Evolutionary conservation across 2,888 invertebrate genomes (phyloP), one percentile per base, ranked within the genome.

Genomic region (Brachycybe producta): DNA sequence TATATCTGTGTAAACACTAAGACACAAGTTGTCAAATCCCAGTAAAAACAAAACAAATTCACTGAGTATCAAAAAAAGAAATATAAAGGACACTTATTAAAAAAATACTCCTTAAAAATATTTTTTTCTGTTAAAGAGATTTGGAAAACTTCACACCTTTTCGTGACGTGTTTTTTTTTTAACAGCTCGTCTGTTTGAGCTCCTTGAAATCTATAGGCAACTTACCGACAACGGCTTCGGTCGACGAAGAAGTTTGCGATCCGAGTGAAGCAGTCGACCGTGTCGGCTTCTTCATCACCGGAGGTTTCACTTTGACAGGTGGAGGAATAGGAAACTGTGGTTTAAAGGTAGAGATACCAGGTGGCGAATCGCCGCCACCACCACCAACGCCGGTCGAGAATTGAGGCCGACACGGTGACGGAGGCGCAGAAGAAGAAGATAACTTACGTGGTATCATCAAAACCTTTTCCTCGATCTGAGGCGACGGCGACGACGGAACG

Each of bases 211-310:
- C 48, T 17, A 38, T n/a, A n/a, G n/a, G n/a, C n/a, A n/a, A n/a
- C n/a, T n/a, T n/a, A n/a, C n/a, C n/a, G n/a, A n/a, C n/a, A n/a
- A 30, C 11, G 5, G 27, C 23, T 13, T 51, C 50, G 1, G 51
- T 17, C 4, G 50, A 44, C 3, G 50, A 24, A 11, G 46, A 34
- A 13, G 26, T 19, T 21, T 19, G 30, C 24, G 7, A 5, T 15
- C 34, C 41, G 19, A 28, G 17, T 24, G 32, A 17, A 21, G 19
- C 15, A 36, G 26, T 62, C 26, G 75, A 71, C 56, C 76, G 66
- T 30, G 71, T 70, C 35, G 79, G 78, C 65, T 77, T 82, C 58
- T 78, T 77, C 68, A 85, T 75, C 59, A 87, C 78, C 59, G 81
- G 78, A 15, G 87, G 87, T 70, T 86, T 87, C 46, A 80, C 78